Base-by-base conservation (phyloP, 2,797 vertebrate genomes). In the Sebastolobus altivelis region DNA sequence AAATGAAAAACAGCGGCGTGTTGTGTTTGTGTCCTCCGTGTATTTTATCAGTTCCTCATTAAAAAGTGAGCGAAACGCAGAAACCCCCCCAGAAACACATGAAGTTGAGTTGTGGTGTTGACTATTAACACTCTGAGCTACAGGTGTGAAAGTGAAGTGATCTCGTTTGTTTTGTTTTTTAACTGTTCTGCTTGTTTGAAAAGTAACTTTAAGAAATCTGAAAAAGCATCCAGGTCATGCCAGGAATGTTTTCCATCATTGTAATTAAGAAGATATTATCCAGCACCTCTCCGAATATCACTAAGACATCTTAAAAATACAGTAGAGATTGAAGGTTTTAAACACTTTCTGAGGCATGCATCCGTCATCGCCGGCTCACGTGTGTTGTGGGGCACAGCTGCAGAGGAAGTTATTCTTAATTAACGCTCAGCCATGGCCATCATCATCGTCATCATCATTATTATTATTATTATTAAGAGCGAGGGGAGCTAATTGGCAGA, bases 401-500 rank as follows among this genome's bases (percentile, higher is more conserved):
- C 72, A 79, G 25, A 81, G 66, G 67, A 75, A 63, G 67, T 40
- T 27, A 16, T 49, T 75, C 27, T 72, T 70, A 56, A 83, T 86
- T 75, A 72, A 86, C 61, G 59, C 59, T 85, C 40, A 80, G 63
- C 46, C 58, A 69, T 38, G 54, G 65, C 22, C 74, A 69, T 68
- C 65, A 80, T 83, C 79, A 79, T 71, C 52, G 69, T 81, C 72
- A 84, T 75, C 67, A 81, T 81, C 72, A 84, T 60, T 29, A 38
- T 65, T 62, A 84, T 75, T 65, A 81, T 81, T 68, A 84, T 60
- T 29, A 38, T 65, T 62, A 83, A 71, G 46, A 72, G 72, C 3
- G n/a, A 63, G 43, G 70, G 49, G 62, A 87, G 68, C 29, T 80
- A 66, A 82, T 59, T 72, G 58, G 49, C 54, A 83, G 56, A 84